Conservation (phyloP, 2,888 invertebrate genomes). For the Pseudococcus viburni region DNA sequence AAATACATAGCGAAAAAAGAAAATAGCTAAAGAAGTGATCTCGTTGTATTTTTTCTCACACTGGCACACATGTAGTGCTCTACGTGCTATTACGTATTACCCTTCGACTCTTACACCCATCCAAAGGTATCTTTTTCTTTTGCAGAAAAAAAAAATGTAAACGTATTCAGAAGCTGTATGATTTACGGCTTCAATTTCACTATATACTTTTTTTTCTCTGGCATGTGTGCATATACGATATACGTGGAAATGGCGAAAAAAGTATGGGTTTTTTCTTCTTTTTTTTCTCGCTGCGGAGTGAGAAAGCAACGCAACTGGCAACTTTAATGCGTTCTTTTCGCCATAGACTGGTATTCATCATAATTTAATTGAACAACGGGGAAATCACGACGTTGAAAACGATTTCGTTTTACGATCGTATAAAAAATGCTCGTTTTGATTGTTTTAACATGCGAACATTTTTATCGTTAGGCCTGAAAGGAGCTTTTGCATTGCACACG, state of each 20-base stretch:
- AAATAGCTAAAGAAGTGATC: slow-evolving; percentile 43
- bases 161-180: slow-evolving; percentile 64
- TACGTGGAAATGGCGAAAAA: slow-evolving; percentile 38
- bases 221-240: not conserved
- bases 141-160: slow-evolving; percentile 25
- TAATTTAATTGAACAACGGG: slow-evolving; percentile 65
- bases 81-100: slow-evolving; percentile 39
- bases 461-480: slow-evolving; percentile 20
- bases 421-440: slow-evolving; percentile 54
- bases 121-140: not conserved
- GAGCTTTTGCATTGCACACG: not conserved
- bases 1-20: not conserved
- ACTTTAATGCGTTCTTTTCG: no score
- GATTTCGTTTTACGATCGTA: slow-evolving; percentile 48
- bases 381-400: slow-evolving; percentile 57
- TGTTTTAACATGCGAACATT: slow-evolving; percentile 53
- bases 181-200: slow-evolving; percentile 67
- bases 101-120: not conserved
- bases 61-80: not conserved
- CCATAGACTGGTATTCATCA: slow-evolving; percentile 49
- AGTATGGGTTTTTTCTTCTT: not conserved
- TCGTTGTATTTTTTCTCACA: not conserved
- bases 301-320: no score
- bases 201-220: not conserved
- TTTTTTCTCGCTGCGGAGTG: not conserved